These are phyloP conservation scores for Jordanella pulchra DNA, from an alignment of 2,797 vertebrate species.

Conservation along the genomic window DNA sequence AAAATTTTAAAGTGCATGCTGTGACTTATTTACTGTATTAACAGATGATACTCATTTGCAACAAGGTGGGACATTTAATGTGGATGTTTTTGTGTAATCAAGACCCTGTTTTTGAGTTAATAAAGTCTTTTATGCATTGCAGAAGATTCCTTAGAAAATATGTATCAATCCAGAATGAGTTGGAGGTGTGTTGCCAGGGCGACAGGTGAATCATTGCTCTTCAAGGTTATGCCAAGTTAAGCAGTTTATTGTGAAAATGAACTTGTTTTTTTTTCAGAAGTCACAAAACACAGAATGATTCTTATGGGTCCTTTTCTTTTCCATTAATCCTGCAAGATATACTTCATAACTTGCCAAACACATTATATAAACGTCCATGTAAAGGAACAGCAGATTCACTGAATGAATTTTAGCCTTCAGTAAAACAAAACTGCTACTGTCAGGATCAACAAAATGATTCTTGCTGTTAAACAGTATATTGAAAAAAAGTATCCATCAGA, in stretches of 20 bases:
- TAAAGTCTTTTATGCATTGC: conserved; percentile 16
- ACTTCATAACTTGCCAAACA: not conserved
- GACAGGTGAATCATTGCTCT: conserved; percentile 30
- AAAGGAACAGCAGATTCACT: not conserved
- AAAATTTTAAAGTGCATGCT: not conserved
- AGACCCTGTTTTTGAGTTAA: not conserved
- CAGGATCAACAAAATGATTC: not conserved
- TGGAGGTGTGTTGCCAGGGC: conserved; percentile 48
- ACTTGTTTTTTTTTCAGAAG: conserved; percentile 13
- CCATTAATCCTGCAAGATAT: not conserved
- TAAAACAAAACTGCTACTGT: not conserved
- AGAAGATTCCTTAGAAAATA: conserved; percentile 10
- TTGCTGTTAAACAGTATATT: not conserved
- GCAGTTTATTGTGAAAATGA: conserved; percentile 18
- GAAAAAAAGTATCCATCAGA: not conserved
- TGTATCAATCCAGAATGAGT: conserved; percentile 15
- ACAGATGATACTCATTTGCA: not conserved
- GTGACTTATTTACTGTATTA: not conserved
- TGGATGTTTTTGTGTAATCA: conserved; percentile 1
- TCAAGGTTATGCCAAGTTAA: conserved; percentile 36
- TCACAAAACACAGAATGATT: not conserved
- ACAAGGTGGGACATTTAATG: not conserved
- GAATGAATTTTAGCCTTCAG: not conserved
- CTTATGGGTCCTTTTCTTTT: not conserved
- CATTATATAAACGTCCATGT: not conserved